Conservation (phyloP, 2,113 vertebrate genomes). For the Meleagris gallopavo region DNA sequence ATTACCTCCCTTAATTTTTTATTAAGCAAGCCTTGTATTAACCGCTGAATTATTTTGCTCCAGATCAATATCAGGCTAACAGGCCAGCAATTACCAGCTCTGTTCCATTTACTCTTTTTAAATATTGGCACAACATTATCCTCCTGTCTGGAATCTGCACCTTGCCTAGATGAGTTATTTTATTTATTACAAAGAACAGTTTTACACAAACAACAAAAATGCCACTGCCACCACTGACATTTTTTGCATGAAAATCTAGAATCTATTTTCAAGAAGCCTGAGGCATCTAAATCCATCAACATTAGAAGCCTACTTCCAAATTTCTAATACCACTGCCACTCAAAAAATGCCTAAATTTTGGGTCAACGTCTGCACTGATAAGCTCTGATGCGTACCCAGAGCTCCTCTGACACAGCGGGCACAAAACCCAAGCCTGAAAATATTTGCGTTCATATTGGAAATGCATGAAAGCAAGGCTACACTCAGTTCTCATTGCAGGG, state of each 20-base stretch:
- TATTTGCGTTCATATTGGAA: background rate
- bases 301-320: background rate
- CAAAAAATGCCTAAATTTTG: background rate
- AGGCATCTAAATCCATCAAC: background rate
- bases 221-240: background rate
- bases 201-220: background rate
- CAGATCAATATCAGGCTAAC: slow-evolving; percentile 39
- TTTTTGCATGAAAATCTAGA: slow-evolving; percentile 35
- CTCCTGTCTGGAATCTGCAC: background rate
- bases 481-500: background rate
- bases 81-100: slow-evolving; percentile 13
- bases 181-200: background rate
- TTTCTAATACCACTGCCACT: background rate
- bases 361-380: background rate
- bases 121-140: background rate
- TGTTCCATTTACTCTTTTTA: background rate
- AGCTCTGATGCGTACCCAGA: background rate
- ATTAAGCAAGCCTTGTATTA: slow-evolving; percentile 30
- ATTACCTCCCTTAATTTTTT: slow-evolving; percentile 7
- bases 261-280: background rate
- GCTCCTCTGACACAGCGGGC: background rate
- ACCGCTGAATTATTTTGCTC: slow-evolving; percentile 10
- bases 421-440: background rate
- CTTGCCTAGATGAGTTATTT: background rate
- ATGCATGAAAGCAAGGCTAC: background rate